phyloP scores from a whole-genome alignment of 2,113 vertebrate species.

The Rhizomys pruinosus region DNA sequence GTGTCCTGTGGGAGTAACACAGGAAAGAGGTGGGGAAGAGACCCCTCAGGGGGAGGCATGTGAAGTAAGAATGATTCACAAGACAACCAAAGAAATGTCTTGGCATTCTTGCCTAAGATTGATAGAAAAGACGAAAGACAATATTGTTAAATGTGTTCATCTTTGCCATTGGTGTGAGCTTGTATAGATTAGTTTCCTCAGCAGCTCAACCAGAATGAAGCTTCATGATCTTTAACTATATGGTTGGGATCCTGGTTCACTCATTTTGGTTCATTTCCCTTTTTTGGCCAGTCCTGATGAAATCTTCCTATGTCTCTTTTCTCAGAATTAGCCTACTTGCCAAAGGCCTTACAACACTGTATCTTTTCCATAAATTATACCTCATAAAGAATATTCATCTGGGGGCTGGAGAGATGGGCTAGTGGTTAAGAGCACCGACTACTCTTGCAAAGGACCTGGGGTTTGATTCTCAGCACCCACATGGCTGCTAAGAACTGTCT shows the following conservation, averaged over 20 bases:
- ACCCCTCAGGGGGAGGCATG: background rate
- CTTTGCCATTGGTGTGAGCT: background rate
- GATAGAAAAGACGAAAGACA: background rate
- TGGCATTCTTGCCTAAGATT: background rate
- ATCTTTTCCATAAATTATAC: background rate
- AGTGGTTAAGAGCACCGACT: no score
- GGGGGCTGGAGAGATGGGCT: no score
- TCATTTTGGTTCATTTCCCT: background rate
- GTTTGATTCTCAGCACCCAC: no score
- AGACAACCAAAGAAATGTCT: background rate
- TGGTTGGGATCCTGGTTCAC: background rate
- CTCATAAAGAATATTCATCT: conserved; percentile 39
- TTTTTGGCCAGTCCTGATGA: background rate
- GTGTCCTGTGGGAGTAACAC: conserved; percentile 21
- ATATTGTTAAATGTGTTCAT: background rate
- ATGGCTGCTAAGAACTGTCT: no score
- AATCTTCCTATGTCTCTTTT: background rate
- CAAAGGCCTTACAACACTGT: background rate
- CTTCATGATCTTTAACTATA: background rate
- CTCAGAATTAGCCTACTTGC: conserved; percentile 1
- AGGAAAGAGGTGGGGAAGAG: conserved; percentile 11
- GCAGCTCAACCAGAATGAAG: background rate
- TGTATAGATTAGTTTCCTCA: background rate
- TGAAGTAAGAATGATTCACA: background rate
- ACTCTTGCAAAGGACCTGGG: no score